These are phyloP conservation scores for Limenitis camilla DNA, from an alignment of 2,888 invertebrate species.

Conservation along the genomic window DNA sequence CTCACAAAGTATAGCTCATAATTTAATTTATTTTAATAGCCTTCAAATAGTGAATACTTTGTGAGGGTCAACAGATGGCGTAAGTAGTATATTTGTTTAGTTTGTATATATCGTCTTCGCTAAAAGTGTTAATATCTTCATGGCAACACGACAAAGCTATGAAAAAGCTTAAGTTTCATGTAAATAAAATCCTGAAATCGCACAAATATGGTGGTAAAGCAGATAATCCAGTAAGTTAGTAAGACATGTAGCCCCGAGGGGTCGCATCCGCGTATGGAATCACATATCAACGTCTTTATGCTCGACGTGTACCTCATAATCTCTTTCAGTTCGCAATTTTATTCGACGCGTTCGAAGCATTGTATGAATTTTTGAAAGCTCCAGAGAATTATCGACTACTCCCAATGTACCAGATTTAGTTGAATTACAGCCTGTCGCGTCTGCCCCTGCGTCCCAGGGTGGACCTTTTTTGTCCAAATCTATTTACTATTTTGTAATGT, in stretches of 20 bases:
- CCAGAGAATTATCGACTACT: conserved; percentile 26
- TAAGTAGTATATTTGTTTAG: no score
- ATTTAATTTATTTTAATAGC: no score
- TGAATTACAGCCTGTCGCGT: conserved; percentile 28
- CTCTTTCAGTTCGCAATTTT: conserved; percentile 21
- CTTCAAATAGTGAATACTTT: no score
- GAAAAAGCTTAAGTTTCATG: neutral
- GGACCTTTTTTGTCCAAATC: conserved; percentile 11
- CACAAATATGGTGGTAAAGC: neutral
- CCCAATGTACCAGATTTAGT: conserved; percentile 30
- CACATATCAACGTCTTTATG: conserved; percentile 21
- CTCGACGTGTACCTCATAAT: conserved; percentile 20
- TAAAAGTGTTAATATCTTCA: no score
- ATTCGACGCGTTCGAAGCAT: conserved; percentile 15
- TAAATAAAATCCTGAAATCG: neutral
- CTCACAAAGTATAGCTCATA: no score
- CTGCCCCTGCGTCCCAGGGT: conserved; percentile 21
- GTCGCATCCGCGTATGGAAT: conserved; percentile 15
- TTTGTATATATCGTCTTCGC: no score
- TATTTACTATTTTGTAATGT: conserved; percentile 2
- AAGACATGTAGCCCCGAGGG: conserved; percentile 6
- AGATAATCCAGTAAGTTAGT: conserved; percentile 1
- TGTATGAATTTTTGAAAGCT: conserved; percentile 31
- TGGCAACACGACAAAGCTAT: neutral
- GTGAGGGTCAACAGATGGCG: no score